Base-by-base conservation (phyloP, 2,797 vertebrate genomes). In the Sebastes elongatus region DNA sequence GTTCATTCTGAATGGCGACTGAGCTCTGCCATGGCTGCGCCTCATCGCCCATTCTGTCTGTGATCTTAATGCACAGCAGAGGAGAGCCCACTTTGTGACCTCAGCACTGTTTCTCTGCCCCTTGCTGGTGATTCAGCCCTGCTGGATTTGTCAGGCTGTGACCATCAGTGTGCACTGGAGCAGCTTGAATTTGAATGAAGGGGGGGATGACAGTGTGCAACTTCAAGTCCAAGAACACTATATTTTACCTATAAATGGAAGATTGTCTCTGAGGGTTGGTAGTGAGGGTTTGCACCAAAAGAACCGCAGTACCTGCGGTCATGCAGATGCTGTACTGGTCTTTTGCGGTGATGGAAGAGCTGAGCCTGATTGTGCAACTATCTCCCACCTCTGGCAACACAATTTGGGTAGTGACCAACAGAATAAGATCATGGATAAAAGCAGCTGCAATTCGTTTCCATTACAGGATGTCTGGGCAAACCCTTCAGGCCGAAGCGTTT, bases 391-490 rank as follows among this genome's bases (percentile, higher is more conserved):
- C 55, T 55, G 82, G 67, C 59, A 49, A 53, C 70, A 66, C 18
- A 30, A 53, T 66, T 53, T 82, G 82, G 42, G 59, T 23, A 28
- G 72, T 55, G 56, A 77, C 73, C 78, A 84, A 80, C 68, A 61
- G 56, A 80, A 49, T 52, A 74, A 59, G 46, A 73, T 78, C 59
- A n/a, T 53, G 72, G 27, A 65, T 65, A 25, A 72, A 73, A 68
- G 49, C 77, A 78, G 68, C 60, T 81, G 63, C n/a, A 55, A 28
- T 63, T 60, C 4, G n/a, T 78, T 63, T 81, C 25, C 27, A 7
- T 76, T 59, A 16, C 63, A 81, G 72, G 61, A 79, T 73, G 76
- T 70, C 33, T 76, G 16, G 53, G 9, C 49, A 53, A 33, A 35
- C 20, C 28, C 35, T 42, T 32, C n/a, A 25, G 64, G 65, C 55